Percentiles rank a stretch among this genome's conserved stretches.
phyloP scores from a whole-genome alignment of 2,888 invertebrate genomes.

The Coleophora flavipennella region DNA sequence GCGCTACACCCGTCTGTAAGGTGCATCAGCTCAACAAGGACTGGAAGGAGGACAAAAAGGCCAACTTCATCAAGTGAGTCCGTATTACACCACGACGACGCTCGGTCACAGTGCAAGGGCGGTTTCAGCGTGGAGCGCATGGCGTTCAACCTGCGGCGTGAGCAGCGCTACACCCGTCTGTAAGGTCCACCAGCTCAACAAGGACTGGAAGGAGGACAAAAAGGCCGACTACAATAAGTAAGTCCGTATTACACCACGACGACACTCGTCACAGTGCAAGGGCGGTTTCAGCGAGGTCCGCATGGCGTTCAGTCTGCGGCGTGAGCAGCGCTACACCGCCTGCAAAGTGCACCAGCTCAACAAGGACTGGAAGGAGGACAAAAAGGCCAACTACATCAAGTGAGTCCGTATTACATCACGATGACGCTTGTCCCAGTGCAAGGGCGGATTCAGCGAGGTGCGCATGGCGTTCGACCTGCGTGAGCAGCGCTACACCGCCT shows the following conservation, averaged over 20 bases:
- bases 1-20: no score
- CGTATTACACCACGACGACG: no score
- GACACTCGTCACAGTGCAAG: no score
- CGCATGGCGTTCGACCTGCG: slow-evolving; percentile 99
- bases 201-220: slow-evolving; percentile 99
- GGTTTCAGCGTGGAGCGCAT: no score
- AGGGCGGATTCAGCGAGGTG: slow-evolving; percentile 96
- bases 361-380: slow-evolving; percentile 99
- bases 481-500: slow-evolving; percentile 99
- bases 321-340: slow-evolving; percentile 99
- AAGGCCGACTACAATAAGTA: slow-evolving; percentile 99
- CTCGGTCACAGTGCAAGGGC: no score
- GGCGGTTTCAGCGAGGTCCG: slow-evolving; percentile 97
- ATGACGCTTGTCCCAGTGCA: slow-evolving; percentile 98
- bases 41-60: slow-evolving; percentile 99
- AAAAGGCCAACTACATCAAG: slow-evolving; percentile 99
- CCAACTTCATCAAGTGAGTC: slow-evolving; percentile 99
- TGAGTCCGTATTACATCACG: slow-evolving; percentile 73
- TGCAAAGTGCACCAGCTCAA: slow-evolving; percentile 99
- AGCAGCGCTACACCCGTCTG: no score
- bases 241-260: slow-evolving; percentile 69
- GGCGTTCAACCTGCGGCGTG: no score
- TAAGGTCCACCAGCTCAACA: slow-evolving; percentile 99
- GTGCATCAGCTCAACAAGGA: slow-evolving; percentile 99
- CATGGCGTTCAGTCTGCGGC: slow-evolving; percentile 98